Evolutionary conservation across 2,797 vertebrate genomes (phyloP).

Genomic region (Myiotriccus ornatus): DNA sequence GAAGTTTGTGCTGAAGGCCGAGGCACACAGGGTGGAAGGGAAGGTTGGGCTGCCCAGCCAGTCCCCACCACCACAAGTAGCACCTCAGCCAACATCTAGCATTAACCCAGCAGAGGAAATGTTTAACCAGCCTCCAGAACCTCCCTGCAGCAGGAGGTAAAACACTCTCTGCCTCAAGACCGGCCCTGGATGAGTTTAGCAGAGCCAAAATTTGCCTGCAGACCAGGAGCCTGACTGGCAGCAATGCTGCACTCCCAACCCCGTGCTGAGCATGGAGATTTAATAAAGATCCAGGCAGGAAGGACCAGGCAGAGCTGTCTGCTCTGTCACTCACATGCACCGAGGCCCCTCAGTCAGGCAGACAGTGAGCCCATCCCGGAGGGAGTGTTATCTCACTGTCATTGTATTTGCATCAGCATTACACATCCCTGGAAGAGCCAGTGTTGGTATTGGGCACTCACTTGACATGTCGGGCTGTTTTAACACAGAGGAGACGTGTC

Average conservation of each 20-base stretch:
- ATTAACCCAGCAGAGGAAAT: neutral
- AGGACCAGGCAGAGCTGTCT: neutral
- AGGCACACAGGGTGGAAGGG: neutral
- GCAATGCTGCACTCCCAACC: neutral
- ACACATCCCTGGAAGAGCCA: neutral
- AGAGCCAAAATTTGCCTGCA: neutral
- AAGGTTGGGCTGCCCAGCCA: neutral
- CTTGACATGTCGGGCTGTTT: neutral
- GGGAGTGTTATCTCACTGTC: neutral
- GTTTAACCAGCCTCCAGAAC: neutral
- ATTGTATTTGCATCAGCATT: accelerated
- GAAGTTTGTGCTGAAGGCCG: neutral
- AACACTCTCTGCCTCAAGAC: accelerated
- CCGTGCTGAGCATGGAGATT: neutral
- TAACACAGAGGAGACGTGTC: neutral
- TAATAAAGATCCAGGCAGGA: neutral
- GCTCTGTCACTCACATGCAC: neutral
- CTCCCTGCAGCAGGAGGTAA: neutral
- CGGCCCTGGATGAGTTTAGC: neutral
- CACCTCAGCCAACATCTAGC: neutral
- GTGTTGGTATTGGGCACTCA: neutral
- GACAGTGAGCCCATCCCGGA: neutral
- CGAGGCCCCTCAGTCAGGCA: accelerated
- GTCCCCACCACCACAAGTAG: neutral
- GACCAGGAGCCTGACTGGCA: neutral